phyloP scores from a whole-genome alignment of 1,140 invertebrate species.

The Eurosta solidaginis region DNA sequence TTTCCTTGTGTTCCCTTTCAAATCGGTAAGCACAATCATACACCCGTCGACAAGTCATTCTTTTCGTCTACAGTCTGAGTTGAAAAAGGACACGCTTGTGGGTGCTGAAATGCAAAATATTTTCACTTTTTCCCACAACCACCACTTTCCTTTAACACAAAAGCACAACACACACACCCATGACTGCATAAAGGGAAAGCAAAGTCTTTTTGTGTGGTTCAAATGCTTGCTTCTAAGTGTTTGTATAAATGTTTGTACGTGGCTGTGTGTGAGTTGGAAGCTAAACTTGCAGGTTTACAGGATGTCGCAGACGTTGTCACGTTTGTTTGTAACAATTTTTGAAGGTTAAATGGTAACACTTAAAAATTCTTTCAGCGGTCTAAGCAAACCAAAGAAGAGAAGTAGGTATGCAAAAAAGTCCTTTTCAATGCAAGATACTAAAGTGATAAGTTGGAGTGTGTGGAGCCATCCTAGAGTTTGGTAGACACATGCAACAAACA shows the following conservation, averaged over 20 bases:
- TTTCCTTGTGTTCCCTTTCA: background rate
- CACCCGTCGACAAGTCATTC: background rate
- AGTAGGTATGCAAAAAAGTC: background rate
- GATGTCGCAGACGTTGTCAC: slow-evolving; percentile 24
- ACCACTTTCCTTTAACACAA: background rate
- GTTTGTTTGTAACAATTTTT: slow-evolving; percentile 20
- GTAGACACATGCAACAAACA: background rate
- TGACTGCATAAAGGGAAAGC: background rate
- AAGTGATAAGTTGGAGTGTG: background rate
- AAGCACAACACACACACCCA: background rate
- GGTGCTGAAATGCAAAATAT: slow-evolving; percentile 24
- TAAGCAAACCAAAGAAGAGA: background rate
- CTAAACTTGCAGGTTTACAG: background rate
- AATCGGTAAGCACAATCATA: background rate
- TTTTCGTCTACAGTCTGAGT: background rate
- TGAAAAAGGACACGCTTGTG: slow-evolving; percentile 6
- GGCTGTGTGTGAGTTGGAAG: background rate
- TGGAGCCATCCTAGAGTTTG: background rate
- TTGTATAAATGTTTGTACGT: background rate
- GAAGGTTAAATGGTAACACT: slow-evolving; percentile 27
- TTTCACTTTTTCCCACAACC: slow-evolving; percentile 19
- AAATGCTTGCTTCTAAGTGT: slow-evolving; percentile 9
- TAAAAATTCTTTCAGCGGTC: slow-evolving; percentile 23
- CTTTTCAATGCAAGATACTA: background rate
- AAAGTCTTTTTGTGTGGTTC: background rate